Evolutionary conservation across 2,797 vertebrate genomes (phyloP), one percentile per base, ranked within the genome.

Genomic region (Glossophaga mutica): DNA sequence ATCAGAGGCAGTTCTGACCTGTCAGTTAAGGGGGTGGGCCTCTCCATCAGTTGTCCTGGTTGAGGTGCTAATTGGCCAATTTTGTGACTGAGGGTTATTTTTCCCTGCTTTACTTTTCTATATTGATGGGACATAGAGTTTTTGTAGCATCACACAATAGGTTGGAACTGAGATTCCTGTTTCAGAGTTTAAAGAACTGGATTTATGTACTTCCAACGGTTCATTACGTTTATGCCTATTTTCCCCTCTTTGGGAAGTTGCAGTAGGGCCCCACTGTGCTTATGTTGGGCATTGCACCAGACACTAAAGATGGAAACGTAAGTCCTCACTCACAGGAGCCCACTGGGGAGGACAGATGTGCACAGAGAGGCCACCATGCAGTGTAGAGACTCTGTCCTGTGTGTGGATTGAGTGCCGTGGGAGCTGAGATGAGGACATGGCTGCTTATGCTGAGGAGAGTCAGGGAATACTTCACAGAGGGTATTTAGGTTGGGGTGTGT

Each of bases 21-120:
- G 4, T 24, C 48, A 8, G 29, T 16, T 10, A 1, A 0, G 4
- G 0, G 1, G n/a, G 9, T 0, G 11, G n/a, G 14, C 26, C 42
- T 68, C 22, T 76, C 52, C 0, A 9, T 37, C 42, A 19, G 15
- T 44, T 3, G 12, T 44, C 39, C n/a, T 39, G 9, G 16, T 34
- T 39, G 8, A 39, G n/a, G 22, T 48, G 46, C 42, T 37, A 32
- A 12, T 34, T 26, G 3, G 26, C 34, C 42, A 46, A 3, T 55
- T 74, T 62, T 62, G 5, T 9, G 26, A 21, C 59, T 24, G 1
- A 6, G 4, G 48, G 77, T 92, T 92, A 67, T 59, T 89, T 93
- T 46, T 55, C 52, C 10, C 15, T 29, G 10, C 89, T 59, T 90
- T 65, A 3, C 22, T 84, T 90, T 83, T 50, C 37, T 87, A 1